Evolutionary conservation across 2,797 vertebrate species (phyloP).

Genomic region (Cuculus canorus): DNA sequence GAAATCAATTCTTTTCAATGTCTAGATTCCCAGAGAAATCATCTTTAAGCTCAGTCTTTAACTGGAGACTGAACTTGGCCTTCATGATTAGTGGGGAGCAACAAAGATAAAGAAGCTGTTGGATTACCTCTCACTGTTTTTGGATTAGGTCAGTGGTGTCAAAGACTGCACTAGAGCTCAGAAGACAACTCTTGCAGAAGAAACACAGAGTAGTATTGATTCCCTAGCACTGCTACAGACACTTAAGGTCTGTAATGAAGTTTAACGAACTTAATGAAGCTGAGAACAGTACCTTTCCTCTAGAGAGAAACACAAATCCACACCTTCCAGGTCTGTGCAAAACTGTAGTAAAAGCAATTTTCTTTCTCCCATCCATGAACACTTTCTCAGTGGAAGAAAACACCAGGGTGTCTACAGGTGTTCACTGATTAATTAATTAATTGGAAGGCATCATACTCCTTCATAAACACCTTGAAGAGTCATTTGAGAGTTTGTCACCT

Average conservation of each 20-base stretch:
- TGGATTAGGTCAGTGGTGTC: slow-evolving; percentile 17
- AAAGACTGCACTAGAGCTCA: not conserved
- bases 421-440: not conserved
- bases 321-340: not conserved
- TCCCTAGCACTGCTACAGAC: slow-evolving; percentile 7
- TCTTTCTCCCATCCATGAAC: not conserved
- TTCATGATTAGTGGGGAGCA: not conserved
- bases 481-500: not conserved
- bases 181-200: not conserved
- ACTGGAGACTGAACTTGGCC: not conserved
- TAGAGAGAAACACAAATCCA: not conserved
- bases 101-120: not conserved
- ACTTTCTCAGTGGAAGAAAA: not conserved
- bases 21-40: slow-evolving; percentile 1
- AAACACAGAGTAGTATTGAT: not conserved
- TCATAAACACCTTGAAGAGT: not conserved
- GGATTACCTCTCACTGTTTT: slow-evolving; percentile 9
- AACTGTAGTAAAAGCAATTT: not conserved
- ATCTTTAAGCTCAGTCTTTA: not conserved
- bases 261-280: slow-evolving; percentile 57
- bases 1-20: not conserved
- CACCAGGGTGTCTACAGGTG: not conserved
- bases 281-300: slow-evolving; percentile 15
- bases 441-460: not conserved
- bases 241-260: slow-evolving; percentile 24